A percentile compares a stretch with the other conserved stretches of the same genome.
These are phyloP conservation scores for Maccullochella peelii DNA, from an alignment of 2,113 vertebrate species.

Conservation along the genomic window DNA sequence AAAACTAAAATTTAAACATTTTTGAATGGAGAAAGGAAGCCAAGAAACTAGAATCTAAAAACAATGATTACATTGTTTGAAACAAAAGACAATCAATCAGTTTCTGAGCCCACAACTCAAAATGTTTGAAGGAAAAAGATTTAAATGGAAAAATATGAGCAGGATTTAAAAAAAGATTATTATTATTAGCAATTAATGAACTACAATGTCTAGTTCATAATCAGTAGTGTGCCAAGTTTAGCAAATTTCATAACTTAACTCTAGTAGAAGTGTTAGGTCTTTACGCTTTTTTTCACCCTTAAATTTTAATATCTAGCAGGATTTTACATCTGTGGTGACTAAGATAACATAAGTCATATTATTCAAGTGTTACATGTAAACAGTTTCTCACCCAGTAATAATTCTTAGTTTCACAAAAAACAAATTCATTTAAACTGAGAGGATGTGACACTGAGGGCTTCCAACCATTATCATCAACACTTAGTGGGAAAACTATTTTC, in stretches of 20 bases:
- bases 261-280: neutral
- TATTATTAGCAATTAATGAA: too few species aligned
- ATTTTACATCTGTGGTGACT: neutral
- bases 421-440: constrained; percentile 23
- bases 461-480: constrained; percentile 20
- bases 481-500: neutral
- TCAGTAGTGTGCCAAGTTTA: neutral
- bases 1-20: neutral
- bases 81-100: neutral
- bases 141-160: too few species aligned
- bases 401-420: neutral
- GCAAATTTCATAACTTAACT: neutral
- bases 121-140: neutral
- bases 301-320: neutral
- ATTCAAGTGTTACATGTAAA: neutral
- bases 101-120: constrained; percentile 1
- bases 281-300: neutral
- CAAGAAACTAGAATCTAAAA: neutral
- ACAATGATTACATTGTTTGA: neutral
- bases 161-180: too few species aligned
- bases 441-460: constrained; percentile 42
- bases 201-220: neutral
- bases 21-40: neutral
- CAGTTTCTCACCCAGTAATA: constrained; percentile 4
- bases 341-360: neutral